Conservation (phyloP, 2,888 invertebrate genomes). For the Miltochrista miniata region DNA sequence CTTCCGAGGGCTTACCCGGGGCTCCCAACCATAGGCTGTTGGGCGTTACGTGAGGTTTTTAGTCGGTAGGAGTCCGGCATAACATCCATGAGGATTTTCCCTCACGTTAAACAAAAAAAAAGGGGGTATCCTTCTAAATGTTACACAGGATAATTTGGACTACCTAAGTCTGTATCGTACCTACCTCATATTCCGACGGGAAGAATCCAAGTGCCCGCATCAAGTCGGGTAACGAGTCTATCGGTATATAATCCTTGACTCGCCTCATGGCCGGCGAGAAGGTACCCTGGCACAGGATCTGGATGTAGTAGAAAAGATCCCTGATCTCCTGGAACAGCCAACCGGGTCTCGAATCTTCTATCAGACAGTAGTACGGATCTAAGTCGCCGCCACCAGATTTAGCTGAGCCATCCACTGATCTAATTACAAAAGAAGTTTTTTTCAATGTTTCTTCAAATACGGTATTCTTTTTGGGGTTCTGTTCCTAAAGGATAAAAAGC, state of each 20-base stretch:
- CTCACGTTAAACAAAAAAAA: too few species aligned
- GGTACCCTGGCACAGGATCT: constrained; percentile 88
- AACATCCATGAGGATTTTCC: too few species aligned
- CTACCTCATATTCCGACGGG: constrained; percentile 89
- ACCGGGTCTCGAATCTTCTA: constrained; percentile 88
- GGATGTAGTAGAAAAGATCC: constrained; percentile 90
- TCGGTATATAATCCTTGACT: constrained; percentile 84
- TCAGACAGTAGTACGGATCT: constrained; percentile 87
- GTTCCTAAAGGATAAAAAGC: too few species aligned
- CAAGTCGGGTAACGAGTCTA: constrained; percentile 87
- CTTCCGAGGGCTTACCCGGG: too few species aligned
- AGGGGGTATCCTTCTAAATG: too few species aligned
- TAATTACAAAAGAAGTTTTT: constrained; percentile 43
- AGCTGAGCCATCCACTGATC: constrained; percentile 78
- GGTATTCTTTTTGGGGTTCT: too few species aligned
- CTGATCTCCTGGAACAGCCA: constrained; percentile 89
- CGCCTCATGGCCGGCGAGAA: constrained; percentile 84
- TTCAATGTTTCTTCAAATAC: too few species aligned
- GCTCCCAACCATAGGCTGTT: too few species aligned
- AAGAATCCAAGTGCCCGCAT: constrained; percentile 90
- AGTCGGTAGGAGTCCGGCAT: too few species aligned
- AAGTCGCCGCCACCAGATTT: constrained; percentile 82
- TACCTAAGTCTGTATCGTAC: too few species aligned
- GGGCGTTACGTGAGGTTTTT: too few species aligned
- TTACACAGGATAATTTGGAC: too few species aligned